Evolutionary conservation across 2,113 vertebrate genomes (phyloP), one percentile per base, ranked within the genome.

Genomic region (Oncorhynchus kisutch): DNA sequence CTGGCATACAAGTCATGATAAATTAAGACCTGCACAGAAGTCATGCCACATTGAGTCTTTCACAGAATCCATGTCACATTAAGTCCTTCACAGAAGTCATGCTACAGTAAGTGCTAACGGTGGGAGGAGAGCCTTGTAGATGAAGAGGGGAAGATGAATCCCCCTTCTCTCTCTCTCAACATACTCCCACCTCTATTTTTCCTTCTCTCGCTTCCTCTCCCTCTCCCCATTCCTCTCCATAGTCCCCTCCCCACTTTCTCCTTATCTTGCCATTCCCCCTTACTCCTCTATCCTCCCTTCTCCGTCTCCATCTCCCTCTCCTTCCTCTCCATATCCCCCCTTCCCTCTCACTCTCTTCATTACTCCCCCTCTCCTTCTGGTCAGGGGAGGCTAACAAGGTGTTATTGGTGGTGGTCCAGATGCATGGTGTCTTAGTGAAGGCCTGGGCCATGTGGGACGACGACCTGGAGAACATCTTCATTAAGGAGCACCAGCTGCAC

Each of bases 361-460:
- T 45, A 20, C 16, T 57, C 54, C 54, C 18, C 39, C 8, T 45
- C 39, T 45, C 39, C 39, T 45, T 0, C 85, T 99, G 97, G 88
- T 99, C 97, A 13, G 97, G 99, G 71, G 97, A 99, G 73, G 97
- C 97, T 62, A 98, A 98, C 86, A 99, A 99, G 82, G 97, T 96
- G 0, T 99, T 99, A 80, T 98, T 96, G 0, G 98, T 97, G 0
- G 98, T 97, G 0, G 97, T 99, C 5, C 97, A 99, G 48, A 99
- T 99, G 98, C 97, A 99, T 0, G 97, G 98, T 0, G 97, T 98
- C 54, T 89, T 99, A 51, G 97, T 99, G 85, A 99, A 99, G 45
- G 97, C 97, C 0, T 99, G 97, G 97, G 97, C 97, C 22, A 98
- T 99, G 97, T 98, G 96, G 96, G 97, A 97, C 0, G 98, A 99